Evolutionary conservation across 1,140 invertebrate genomes (phyloP), one percentile per base, ranked within the genome.

Genomic region (Doryteuthis pealeii): DNA sequence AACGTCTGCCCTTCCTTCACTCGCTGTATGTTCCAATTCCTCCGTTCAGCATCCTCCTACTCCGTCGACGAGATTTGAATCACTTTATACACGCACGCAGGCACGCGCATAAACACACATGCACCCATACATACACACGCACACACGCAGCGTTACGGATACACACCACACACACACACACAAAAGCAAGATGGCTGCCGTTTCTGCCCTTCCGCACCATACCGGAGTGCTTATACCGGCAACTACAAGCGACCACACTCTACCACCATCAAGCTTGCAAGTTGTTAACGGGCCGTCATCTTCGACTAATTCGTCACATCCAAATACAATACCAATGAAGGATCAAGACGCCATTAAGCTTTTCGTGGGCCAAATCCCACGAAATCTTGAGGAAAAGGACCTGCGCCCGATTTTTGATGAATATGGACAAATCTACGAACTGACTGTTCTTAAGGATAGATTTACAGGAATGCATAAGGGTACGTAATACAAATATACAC

Each of bases 401-500:
- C 90, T 97, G 18, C 90, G 95, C 69, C 94, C 95, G 8, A 93
- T 97, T 89, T 96, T 97, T 85, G 95, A 97, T 87, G 92, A 94
- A 85, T 97, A 95, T 84, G 95, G 95, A 58, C 94, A 94, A 85
- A 97, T 97, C 82, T 95, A 96, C 86, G 95, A 97, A 90, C 93
- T 97, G 78, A 95, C 94, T 65, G 93, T 97, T 26, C 91, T 97
- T 58, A 96, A 96, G 90, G 87, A 88, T 77, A 76, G 86, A 14
- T 94, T 95, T 89, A 96, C 95, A 43, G 95, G 95, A 32, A 94
- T 95, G 91, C 95, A 96, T 87, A 96, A 96, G 92, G 94, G 94
- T 95, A 88, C 87, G 90, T 8, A 26, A 58, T 18, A 58, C 54
- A 58, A 3, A 58, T 26, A 58, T 15, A 58, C 54, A 58, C 15